These are phyloP conservation scores for Amphilophus citrinellus DNA, from an alignment of 2,113 vertebrate genomes.

Conservation along the genomic window DNA sequence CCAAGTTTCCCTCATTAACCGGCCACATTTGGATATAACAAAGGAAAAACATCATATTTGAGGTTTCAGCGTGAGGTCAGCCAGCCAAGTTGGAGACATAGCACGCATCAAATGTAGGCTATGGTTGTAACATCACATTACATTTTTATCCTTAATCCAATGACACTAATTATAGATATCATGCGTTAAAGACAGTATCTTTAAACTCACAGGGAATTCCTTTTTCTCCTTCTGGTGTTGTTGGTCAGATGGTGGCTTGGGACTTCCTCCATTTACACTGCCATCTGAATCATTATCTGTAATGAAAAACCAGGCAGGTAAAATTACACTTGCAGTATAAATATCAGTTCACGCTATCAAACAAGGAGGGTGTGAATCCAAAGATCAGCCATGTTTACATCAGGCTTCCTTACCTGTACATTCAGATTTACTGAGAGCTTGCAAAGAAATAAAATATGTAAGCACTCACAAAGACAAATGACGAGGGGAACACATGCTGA, in stretches of 20 bases:
- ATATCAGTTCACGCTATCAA: background rate
- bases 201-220: constrained; percentile 90
- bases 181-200: background rate
- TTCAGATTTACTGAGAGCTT: constrained; percentile 71
- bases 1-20: constrained; percentile 22
- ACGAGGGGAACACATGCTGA: background rate
- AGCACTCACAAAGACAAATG: background rate
- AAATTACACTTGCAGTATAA: background rate
- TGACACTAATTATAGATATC: background rate
- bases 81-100: background rate
- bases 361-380: background rate
- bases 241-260: constrained; percentile 83
- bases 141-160: background rate
- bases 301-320: background rate
- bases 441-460: constrained; percentile 29
- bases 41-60: constrained; percentile 37
- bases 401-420: constrained; percentile 64
- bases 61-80: constrained; percentile 14
- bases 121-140: background rate
- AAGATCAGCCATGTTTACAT: background rate
- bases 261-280: constrained; percentile 84
- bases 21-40: constrained; percentile 20
- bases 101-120: constrained; percentile 2
- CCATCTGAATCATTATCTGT: constrained; percentile 85
- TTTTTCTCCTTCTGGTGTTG: constrained; percentile 91